Evolutionary conservation across 1,140 invertebrate species (phyloP).

Genomic region (Polyergus mexicanus): DNA sequence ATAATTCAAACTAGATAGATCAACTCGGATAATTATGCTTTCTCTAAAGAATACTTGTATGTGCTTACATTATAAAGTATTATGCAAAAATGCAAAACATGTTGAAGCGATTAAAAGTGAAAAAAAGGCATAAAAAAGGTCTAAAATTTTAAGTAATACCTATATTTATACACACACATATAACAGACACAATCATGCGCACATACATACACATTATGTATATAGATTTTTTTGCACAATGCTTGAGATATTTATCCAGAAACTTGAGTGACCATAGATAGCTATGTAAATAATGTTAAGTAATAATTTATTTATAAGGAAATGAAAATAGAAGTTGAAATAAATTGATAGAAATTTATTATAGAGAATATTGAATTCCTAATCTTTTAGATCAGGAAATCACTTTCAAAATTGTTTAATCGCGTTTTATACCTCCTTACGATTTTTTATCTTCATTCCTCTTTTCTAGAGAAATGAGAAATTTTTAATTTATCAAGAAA

Average conservation of each 20-base stretch:
- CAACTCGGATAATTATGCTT: conserved; percentile 25
- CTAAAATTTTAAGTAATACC: conserved; percentile 15
- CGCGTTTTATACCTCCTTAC: conserved; percentile 1
- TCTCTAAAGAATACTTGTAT: conserved; percentile 16
- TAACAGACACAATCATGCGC: conserved; percentile 44
- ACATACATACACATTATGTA: conserved; percentile 12
- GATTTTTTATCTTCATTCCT: not conserved
- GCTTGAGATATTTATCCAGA: conserved; percentile 24
- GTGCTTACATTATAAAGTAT: conserved; percentile 29
- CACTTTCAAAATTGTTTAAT: not conserved
- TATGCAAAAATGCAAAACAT: conserved; percentile 44
- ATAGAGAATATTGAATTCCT: not conserved
- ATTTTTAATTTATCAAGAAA: conserved; percentile 54
- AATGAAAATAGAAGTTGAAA: not conserved
- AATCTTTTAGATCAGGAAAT: not conserved
- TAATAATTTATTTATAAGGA: not conserved
- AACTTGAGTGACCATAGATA: conserved; percentile 10
- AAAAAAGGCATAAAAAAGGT: conserved; percentile 14
- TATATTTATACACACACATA: conserved; percentile 26
- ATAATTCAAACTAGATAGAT: conserved; percentile 30
- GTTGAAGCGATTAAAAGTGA: conserved; percentile 13
- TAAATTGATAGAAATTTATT: not conserved
- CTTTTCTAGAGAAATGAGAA: conserved; percentile 12
- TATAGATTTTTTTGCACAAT: conserved; percentile 14
- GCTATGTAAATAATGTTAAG: conserved; percentile 7